Evolutionary conservation across 2,888 invertebrate species (phyloP).

Genomic region (Mimas tiliae): DNA sequence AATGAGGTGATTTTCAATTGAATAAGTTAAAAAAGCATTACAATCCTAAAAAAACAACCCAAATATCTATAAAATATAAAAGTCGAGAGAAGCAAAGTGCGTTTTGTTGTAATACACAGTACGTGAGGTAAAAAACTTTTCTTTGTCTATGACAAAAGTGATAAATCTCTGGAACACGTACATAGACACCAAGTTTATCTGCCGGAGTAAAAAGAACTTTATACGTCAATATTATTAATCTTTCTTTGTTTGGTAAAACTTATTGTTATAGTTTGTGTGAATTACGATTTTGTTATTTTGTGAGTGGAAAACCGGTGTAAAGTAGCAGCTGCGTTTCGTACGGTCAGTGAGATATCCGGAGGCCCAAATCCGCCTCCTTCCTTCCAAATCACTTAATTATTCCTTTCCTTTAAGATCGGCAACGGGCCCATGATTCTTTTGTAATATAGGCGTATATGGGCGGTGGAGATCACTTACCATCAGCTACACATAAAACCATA

Average conservation of each 20-base stretch:
- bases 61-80: neutral
- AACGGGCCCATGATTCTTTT: too few relatives aligned
- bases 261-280: neutral
- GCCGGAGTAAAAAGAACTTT: conserved; percentile 2
- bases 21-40: too few relatives aligned
- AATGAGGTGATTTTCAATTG: too few relatives aligned
- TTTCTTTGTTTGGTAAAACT: neutral
- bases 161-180: conserved; percentile 16
- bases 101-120: neutral
- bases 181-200: neutral
- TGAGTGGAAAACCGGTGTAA: too few relatives aligned
- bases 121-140: neutral
- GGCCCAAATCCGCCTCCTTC: too few relatives aligned
- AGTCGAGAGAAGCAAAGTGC: neutral
- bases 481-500: too few relatives aligned
- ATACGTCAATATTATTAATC: conserved; percentile 15
- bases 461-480: too few relatives aligned
- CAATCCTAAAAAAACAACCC: neutral
- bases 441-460: too few relatives aligned
- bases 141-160: conserved; percentile 1
- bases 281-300: neutral
- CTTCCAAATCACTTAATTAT: too few relatives aligned
- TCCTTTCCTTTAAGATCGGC: too few relatives aligned
- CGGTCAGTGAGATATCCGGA: too few relatives aligned
- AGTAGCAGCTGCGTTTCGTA: too few relatives aligned